Conservation (phyloP, 2,113 vertebrate genomes). For the Cephalopholis sonnerati region DNA sequence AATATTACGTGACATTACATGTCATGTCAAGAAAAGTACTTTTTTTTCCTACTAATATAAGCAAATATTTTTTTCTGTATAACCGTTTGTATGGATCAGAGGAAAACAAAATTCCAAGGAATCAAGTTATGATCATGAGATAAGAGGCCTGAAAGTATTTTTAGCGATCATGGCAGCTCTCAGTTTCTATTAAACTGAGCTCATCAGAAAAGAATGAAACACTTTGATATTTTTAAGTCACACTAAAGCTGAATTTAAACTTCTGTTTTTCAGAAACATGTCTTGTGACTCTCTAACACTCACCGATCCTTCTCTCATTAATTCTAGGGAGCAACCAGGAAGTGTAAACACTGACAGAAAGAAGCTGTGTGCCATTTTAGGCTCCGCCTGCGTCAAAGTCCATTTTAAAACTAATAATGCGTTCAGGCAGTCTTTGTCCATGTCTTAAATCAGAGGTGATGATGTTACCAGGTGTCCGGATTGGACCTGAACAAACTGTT, state of each 20-base stretch:
- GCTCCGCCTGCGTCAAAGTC: constrained; percentile 1
- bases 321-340: not conserved
- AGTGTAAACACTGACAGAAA: constrained; percentile 35
- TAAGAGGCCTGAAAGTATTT: not conserved
- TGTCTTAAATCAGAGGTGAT: not conserved
- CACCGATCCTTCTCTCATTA: not conserved
- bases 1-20: not conserved
- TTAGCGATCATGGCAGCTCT: not conserved
- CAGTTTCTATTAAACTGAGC: not conserved
- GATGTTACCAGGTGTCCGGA: too few species aligned
- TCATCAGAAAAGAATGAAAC: not conserved
- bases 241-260: not conserved
- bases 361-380: constrained; percentile 11
- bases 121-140: constrained; percentile 14
- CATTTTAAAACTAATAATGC: not conserved
- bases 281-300: not conserved
- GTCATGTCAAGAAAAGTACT: not conserved
- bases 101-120: not conserved
- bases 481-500: constrained; percentile 32
- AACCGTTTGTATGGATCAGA: not conserved
- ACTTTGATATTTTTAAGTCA: not conserved
- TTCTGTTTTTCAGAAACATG: not conserved
- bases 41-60: not conserved
- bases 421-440: not conserved
- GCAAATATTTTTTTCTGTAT: not conserved